Evolutionary conservation across 2,797 vertebrate genomes (phyloP).

Genomic region (Meda fulgida): DNA sequence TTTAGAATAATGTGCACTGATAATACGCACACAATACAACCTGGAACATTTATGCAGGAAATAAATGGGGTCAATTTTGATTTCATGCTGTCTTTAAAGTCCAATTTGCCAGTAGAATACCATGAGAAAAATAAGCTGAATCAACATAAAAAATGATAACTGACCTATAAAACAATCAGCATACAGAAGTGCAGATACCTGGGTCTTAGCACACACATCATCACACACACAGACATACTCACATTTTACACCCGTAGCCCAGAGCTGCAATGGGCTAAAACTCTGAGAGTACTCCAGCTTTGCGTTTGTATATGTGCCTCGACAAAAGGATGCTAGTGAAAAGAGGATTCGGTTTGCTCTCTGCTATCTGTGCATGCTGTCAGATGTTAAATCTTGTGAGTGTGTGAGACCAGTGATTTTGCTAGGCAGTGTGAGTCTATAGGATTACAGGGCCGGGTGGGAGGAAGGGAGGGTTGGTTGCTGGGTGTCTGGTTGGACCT

Average conservation of each 20-base stretch:
- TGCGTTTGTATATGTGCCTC: slow-evolving; percentile 9
- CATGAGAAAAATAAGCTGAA: not conserved
- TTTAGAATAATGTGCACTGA: not conserved
- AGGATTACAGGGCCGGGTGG: slow-evolving; percentile 49
- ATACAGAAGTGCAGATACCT: not conserved
- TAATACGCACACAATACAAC: not conserved
- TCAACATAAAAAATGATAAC: not conserved
- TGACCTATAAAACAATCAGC: not conserved
- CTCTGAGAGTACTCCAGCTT: slow-evolving; percentile 40
- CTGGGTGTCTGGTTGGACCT: slow-evolving; percentile 28
- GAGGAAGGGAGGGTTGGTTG: slow-evolving; percentile 34
- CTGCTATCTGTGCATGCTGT: slow-evolving; percentile 4
- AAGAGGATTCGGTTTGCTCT: slow-evolving; percentile 17
- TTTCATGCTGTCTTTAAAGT: not conserved
- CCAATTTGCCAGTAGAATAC: not conserved
- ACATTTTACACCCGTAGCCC: slow-evolving; percentile 54
- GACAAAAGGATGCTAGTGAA: slow-evolving; percentile 23
- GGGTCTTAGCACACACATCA: not conserved
- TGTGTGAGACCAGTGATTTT: slow-evolving; percentile 51
- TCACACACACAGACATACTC: slow-evolving; percentile 34
- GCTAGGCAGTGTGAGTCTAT: slow-evolving; percentile 32
- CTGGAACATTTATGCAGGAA: not conserved
- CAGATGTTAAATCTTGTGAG: slow-evolving; percentile 40
- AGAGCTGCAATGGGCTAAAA: slow-evolving; percentile 50
- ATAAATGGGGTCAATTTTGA: not conserved